Percentiles rank a stretch among this genome's conserved stretches.
These are phyloP conservation scores for Octopus sinensis DNA, from an alignment of 1,140 invertebrate genomes.

Conservation along the genomic window DNA sequence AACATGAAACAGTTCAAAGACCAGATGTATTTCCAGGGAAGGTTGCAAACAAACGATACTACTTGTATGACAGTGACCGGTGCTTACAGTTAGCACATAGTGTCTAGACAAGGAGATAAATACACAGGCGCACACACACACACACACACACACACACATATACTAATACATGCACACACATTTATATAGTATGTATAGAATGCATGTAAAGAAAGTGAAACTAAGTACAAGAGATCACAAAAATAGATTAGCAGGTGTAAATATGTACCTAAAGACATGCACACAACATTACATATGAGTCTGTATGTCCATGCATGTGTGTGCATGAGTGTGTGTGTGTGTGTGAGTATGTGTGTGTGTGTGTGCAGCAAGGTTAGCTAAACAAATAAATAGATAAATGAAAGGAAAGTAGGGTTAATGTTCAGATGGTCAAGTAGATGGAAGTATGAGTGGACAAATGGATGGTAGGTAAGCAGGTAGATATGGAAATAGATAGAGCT, in stretches of 20 bases:
- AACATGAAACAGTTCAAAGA: no score
- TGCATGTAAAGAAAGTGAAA: neutral
- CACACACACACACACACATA: neutral
- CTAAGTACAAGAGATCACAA: neutral
- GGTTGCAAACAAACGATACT: no score
- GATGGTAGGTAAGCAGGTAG: no score
- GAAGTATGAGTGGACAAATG: no score
- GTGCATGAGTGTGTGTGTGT: slow-evolving; percentile 15
- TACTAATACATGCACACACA: neutral
- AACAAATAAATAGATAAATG: no score
- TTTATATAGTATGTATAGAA: neutral
- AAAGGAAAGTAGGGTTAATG: no score
- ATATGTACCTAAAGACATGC: neutral
- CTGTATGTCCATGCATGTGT: neutral
- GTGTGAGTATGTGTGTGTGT: slow-evolving; percentile 12
- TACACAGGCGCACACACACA: neutral
- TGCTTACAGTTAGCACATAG: no score
- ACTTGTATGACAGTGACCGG: no score
- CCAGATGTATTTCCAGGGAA: no score
- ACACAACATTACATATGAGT: neutral
- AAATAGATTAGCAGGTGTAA: neutral
- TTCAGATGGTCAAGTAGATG: no score
- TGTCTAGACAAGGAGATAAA: neutral
- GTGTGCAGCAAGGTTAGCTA: neutral
- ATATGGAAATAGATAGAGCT: no score